Evolutionary conservation across 2,888 invertebrate species (phyloP).

Genomic region (Melanostoma mellinum): DNA sequence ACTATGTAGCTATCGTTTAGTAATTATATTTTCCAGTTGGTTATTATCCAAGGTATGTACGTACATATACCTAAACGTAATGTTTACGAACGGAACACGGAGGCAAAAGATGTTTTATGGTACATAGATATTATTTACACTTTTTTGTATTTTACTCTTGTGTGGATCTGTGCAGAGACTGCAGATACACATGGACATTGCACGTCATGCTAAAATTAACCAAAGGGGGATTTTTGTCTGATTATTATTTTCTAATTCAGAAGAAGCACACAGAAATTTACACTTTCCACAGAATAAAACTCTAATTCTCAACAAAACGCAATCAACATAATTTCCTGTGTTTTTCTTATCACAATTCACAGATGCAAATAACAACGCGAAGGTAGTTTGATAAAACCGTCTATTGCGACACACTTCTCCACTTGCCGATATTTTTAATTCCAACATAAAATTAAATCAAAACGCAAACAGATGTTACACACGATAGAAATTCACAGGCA

Average conservation of each 20-base stretch:
- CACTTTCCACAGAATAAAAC: no score
- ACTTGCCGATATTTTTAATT: no score
- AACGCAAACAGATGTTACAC: no score
- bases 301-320: no score
- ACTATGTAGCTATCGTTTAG: not conserved
- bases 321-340: no score
- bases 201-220: constrained; percentile 27
- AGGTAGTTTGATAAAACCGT: no score
- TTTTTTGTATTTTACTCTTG: not conserved
- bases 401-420: no score
- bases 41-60: constrained; percentile 46
- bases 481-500: no score
- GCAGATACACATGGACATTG: not conserved
- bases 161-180: not conserved
- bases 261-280: not conserved
- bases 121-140: constrained; percentile 34
- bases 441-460: no score
- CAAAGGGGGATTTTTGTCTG: not conserved
- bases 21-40: constrained; percentile 49
- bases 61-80: constrained; percentile 12
- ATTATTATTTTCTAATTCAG: not conserved
- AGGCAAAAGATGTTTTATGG: constrained; percentile 19
- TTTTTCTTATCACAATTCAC: not conserved
- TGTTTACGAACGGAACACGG: constrained; percentile 2
- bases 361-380: no score